phyloP scores from a whole-genome alignment of 23 tunicate species.

The Phallusia fumigata region DNA sequence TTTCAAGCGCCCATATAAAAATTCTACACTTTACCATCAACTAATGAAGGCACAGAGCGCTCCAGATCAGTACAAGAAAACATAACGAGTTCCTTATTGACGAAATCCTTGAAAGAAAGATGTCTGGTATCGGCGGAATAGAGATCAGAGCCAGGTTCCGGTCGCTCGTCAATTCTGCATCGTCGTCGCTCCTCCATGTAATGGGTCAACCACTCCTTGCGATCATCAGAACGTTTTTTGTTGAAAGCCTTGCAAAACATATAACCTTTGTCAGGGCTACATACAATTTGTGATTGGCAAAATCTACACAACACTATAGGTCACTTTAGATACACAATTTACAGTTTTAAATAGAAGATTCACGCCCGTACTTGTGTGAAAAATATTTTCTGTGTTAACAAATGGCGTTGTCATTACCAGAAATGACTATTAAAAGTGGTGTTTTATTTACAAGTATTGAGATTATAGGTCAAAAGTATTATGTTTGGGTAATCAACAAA shows the following conservation, averaged over 20 bases:
- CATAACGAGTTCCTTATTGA: slow-evolving; percentile 96
- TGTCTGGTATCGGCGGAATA: slow-evolving; percentile 65
- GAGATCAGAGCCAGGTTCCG: slow-evolving; percentile 75
- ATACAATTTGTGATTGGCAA: too few species aligned
- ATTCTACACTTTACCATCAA: slow-evolving; percentile 62
- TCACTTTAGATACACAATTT: too few species aligned
- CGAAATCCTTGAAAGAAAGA: slow-evolving; percentile 78
- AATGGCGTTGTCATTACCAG: too few species aligned
- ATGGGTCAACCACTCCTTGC: slow-evolving; percentile 88
- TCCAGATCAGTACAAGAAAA: slow-evolving; percentile 95
- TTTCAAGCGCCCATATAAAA: not conserved
- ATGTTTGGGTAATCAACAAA: too few species aligned
- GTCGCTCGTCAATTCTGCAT: slow-evolving; percentile 63
- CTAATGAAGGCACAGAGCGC: slow-evolving; percentile 82
- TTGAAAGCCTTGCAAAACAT: slow-evolving; percentile 89
- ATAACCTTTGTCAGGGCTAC: too few species aligned
- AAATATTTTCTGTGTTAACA: too few species aligned
- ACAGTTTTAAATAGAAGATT: too few species aligned
- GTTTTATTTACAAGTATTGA: too few species aligned
- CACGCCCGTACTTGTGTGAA: too few species aligned
- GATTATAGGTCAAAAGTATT: too few species aligned
- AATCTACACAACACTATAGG: too few species aligned
- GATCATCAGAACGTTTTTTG: slow-evolving; percentile 91
- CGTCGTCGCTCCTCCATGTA: slow-evolving; percentile 88
- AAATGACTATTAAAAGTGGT: too few species aligned